phyloP scores from a whole-genome alignment of 1,140 invertebrate genomes.

The Dufourea novaeangliae region DNA sequence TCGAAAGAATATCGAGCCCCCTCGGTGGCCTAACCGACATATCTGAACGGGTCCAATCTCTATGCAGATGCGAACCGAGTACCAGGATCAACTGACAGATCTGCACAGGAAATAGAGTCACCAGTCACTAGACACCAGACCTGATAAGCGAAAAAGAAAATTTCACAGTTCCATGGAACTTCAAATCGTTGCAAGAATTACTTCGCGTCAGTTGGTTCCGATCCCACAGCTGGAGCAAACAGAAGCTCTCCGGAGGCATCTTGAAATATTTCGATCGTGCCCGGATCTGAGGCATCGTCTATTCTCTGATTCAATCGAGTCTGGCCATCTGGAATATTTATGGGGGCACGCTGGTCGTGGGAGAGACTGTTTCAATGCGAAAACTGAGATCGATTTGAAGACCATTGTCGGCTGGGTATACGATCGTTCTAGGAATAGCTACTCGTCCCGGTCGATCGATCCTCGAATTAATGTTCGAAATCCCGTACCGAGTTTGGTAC shows the following conservation, averaged over 20 bases:
- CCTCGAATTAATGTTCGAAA: background rate
- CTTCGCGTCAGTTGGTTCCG: background rate
- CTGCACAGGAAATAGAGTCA: too few species aligned
- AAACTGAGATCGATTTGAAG: slow-evolving; percentile 36
- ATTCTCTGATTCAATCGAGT: slow-evolving; percentile 3
- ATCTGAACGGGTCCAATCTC: slow-evolving; percentile 65
- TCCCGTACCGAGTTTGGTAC: background rate
- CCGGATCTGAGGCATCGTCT: slow-evolving; percentile 1
- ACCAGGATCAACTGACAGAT: too few species aligned
- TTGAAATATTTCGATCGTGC: slow-evolving; percentile 12
- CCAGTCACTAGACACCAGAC: too few species aligned
- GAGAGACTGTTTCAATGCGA: slow-evolving; percentile 14
- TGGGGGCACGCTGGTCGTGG: slow-evolving; percentile 16
- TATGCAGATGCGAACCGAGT: slow-evolving; percentile 64
- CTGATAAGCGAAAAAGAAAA: too few species aligned
- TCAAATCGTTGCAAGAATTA: background rate
- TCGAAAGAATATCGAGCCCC: slow-evolving; percentile 58
- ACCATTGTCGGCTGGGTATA: slow-evolving; percentile 7
- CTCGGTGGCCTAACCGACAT: slow-evolving; percentile 27
- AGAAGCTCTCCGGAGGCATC: too few species aligned
- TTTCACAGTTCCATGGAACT: too few species aligned
- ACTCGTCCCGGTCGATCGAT: background rate
- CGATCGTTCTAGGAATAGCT: background rate
- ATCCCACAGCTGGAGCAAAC: background rate
- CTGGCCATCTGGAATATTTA: slow-evolving; percentile 40